Evolutionary conservation across 2,113 vertebrate species (phyloP), one percentile per base, ranked within the genome.

Genomic region (Chaetodon auriga): DNA sequence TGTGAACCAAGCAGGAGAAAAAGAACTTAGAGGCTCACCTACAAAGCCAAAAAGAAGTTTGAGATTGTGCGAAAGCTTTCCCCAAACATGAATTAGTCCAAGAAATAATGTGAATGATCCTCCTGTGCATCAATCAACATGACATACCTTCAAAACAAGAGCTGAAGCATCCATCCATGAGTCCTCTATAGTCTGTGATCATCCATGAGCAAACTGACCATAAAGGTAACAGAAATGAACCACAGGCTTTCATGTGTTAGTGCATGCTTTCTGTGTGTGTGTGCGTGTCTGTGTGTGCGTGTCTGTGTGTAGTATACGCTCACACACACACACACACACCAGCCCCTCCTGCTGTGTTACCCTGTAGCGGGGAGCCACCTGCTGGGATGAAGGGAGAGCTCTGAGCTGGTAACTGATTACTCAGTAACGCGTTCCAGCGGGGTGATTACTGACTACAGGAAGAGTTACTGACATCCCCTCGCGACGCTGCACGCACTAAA

Each of bases 361-460:
- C 68, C 78, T 87, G 91, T 81, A 85, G 85, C 89, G 62, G 92
- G 88, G 94, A 93, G 94, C 89, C 94, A 94, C 92, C 94, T 95
- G 92, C 92, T 88, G 90, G 93, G 93, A 87, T 48, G 51, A 69
- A 74, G 74, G 63, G 41, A 88, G 83, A 84, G 68, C 81, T 80
- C 76, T 8, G 72, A 11, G 46, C 14, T 6, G 51, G 49, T 80
- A 54, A 74, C 35, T 0, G 68, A 84, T 82, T 49, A 85, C 75
- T 64, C 5, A 8, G 85, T 75, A 78, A 87, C 66, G 71, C 41
- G 72, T 75, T 81, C 80, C 75, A 43, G 13, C 68, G 7, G 43
- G 5, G 30, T 15, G 69, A 55, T 46, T 7, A 23, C 38, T 49
- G 35, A 15, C 2, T 0, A 9, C 13, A 53, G 6, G 2, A 21